Evolutionary conservation across 2,797 vertebrate genomes (phyloP), one percentile per base, ranked within the genome.

Genomic region (Alca torda): DNA sequence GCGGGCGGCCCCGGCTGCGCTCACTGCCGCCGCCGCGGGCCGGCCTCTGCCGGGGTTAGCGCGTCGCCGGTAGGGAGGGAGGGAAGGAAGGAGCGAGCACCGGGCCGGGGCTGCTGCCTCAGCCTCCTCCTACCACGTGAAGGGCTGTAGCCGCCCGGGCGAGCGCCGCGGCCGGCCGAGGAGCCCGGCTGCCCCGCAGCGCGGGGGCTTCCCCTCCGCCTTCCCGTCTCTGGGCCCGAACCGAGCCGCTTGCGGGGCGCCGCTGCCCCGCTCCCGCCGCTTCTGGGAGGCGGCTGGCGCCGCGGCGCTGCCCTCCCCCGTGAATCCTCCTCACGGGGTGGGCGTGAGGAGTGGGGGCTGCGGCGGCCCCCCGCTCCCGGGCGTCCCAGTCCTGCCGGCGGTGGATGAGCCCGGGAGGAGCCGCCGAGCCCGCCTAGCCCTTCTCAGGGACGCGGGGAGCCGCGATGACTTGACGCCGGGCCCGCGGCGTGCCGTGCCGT

Each of bases 391-490:
- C 57, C 61, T 31, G 57, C 60, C 48, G 82, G 78, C 81, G 30
- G 84, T 95, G 90, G 90, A 94, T 94, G 94, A 68, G 81, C 73
- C n/a, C 84, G 37, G 92, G 92, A 93, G 90, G 81, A 75, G 67
- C 68, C 73, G 56, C 87, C 72, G 85, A 87, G 78, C 78, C 67
- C 53, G 64, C 82, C 78, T 87, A 65, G 74, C 78, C 64, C 43
- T 91, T 81, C 21, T 69, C 87, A 72, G 85, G 68, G 92, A 68
- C 80, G 89, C 90, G 83, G 67, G 87, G 41, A 60, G 72, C 83
- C 83, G 92, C 68, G 82, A 95, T 95, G 95, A 88, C 95, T 90
- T 97, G 96, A 97, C 82, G 94, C 86, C 83, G 84, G 89, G 80
- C 94, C 86, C 83, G 79, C 30, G 92, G 83, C 87, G 91, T 87